Conservation (phyloP, 2,888 invertebrate species). For the Chaetogeoica ovagalla region DNA sequence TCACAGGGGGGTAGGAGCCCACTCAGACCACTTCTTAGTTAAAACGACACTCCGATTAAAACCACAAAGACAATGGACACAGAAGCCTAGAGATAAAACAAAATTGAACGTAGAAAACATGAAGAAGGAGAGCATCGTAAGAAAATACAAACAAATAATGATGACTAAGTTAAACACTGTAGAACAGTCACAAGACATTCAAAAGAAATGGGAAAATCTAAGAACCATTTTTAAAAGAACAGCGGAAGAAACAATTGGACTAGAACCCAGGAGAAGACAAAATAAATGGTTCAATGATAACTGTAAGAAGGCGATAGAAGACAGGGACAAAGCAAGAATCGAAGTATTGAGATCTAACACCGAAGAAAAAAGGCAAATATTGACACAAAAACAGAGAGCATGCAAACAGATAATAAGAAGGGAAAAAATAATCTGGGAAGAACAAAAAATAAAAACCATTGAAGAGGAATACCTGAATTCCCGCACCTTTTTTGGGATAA, state of each 20-base stretch:
- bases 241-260: no score
- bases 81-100: conserved; percentile 1
- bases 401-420: conserved; percentile 15
- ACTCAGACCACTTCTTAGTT: conserved; percentile 16
- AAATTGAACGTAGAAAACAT: conserved; percentile 3
- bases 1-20: conserved; percentile 11
- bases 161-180: conserved; percentile 2
- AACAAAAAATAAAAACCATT: conserved; percentile 30
- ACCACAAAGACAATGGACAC: conserved; percentile 16
- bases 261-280: conserved; percentile 1
- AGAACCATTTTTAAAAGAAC: no score
- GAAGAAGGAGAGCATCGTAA: background rate
- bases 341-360: conserved; percentile 19
- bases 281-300: conserved; percentile 7
- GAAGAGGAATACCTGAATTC: conserved; percentile 16
- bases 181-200: background rate
- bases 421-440: conserved; percentile 27
- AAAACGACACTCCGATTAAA: background rate
- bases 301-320: background rate
- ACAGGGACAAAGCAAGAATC: background rate
- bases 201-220: conserved; percentile 2
- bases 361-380: conserved; percentile 8
- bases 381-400: background rate
- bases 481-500: conserved; percentile 9
- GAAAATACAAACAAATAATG: conserved; percentile 17